These are phyloP conservation scores for Sialis fuliginosa DNA, from an alignment of 2,888 invertebrate species.

Conservation along the genomic window DNA sequence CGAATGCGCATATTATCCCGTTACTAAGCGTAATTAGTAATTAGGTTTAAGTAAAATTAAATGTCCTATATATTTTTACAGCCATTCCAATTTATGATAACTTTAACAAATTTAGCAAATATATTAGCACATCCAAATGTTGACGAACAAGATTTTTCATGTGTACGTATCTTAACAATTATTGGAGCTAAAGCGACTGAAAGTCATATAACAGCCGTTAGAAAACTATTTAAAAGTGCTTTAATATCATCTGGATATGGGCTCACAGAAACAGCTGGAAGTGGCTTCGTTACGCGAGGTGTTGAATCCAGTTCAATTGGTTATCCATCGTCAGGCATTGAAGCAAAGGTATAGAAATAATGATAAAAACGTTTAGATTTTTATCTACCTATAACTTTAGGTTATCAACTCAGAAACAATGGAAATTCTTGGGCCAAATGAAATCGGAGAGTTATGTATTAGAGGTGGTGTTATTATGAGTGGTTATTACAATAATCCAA, in stretches of 20 bases:
- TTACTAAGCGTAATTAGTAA: too few relatives aligned
- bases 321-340: neutral
- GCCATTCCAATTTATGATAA: too few relatives aligned
- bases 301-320: neutral
- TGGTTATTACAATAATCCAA: slow-evolving; percentile 28
- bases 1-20: too few relatives aligned
- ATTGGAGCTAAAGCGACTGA: neutral
- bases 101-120: neutral
- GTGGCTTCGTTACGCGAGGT: neutral
- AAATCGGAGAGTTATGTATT: neutral
- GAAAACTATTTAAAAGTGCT: neutral
- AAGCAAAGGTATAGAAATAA: neutral
- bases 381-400: neutral
- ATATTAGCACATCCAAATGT: neutral
- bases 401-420: neutral
- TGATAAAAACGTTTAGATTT: too few relatives aligned
- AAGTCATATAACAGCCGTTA: neutral
- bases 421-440: neutral
- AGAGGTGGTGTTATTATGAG: slow-evolving; percentile 9
- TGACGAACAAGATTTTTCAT: neutral
- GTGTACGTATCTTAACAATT: neutral
- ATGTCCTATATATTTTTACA: too few relatives aligned
- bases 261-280: neutral
- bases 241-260: neutral
- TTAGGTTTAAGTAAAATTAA: too few relatives aligned